Evolutionary conservation across 37 sponge, comb jelly and placozoan species (phyloP), one percentile per base, ranked within the genome.

Genomic region (Agelas oroides): DNA sequence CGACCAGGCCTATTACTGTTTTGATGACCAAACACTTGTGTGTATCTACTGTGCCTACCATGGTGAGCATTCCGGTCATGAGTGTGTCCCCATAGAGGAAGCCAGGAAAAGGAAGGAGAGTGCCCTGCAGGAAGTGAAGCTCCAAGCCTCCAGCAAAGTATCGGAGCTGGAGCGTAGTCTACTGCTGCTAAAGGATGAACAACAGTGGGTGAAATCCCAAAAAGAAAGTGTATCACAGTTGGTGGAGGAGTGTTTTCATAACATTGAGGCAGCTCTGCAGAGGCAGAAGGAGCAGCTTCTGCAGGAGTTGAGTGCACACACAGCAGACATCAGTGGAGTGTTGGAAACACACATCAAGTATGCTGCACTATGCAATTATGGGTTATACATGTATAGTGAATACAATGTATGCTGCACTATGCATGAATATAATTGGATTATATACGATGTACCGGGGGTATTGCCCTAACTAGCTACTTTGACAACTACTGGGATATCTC

Each of bases 21-120:
- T 75, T 39, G 46, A 53, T 21, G 84, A 84, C 34, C n/a, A 65
- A 3, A 53, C 37, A 20, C 56, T 84, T 34, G 84, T 84, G 28
- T 84, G 84, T 53, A 84, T 84, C 25, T 74, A 75, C 75, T 84
- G 84, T 74, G 84, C 84, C 27, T 84, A 73, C 36, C 84, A 84
- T 8, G 84, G 84, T 0, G 75, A 84, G 32, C 84, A 84, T 55
- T 39, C 75, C 15, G 35, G 38, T 2, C 84, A 84, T 36, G 28
- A 73, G 16, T 84, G 84, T 56, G 37, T 46, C 46, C 75, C 20
- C 2, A 38, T 84, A 34, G 56, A 75, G 6, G 75, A 74, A 16
- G 84, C 84, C 6, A 41, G 34, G 27, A 46, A 75, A 33, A 33
- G 60, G 40, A 55, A 61, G 33, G 53, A 73, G 17, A 23, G 20